Evolutionary conservation across 2,113 vertebrate genomes (phyloP), one percentile per base, ranked within the genome.

Genomic region (Carassius auratus): DNA sequence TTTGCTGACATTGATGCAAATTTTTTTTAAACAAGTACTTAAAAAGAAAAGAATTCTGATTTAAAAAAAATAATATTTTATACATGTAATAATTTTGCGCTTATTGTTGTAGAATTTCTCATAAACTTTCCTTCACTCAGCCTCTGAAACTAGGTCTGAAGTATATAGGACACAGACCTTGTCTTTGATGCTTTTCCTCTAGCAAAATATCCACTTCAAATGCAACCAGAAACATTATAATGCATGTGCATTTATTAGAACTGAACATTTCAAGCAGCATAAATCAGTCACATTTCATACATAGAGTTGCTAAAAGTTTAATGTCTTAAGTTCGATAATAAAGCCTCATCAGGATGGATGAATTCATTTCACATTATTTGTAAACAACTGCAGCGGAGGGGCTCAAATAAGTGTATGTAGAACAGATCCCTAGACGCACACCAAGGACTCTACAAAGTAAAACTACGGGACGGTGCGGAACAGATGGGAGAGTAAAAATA

Each of bases 381-480:
- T 88, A 87, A 86, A 89, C 79, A 87, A 88, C 81, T 84, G 83
- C 71, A 64, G 81, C 68, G 48, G 61, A 83, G 36, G 21, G 81
- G 73, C 78, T 90, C 78, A 19, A 42, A 68, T 33, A 13, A 85
- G 83, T 66, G 50, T 91, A 94, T 94, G 89, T 93, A 80, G 93
- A 92, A 84, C 93, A 93, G 90, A 88, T 94, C 94, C 94, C 94
- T 33, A 57, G 92, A 89, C 89, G 85, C 91, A 90, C 83, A 85
- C 88, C 89, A 91, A 92, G 92, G 92, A 92, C 92, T 89, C 87
- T 0, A 85, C 87, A 91, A 93, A 90, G 91, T 92, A 92, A 92
- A 92, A 90, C 87, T 86, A 90, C 84, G 76, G 90, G 89, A 93
- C 88, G 91, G 89, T 82, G 88, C 83, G 89, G 88, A 90, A 91